Conservation (phyloP, 2,113 vertebrate species). For the Osmerus eperlanus region DNA sequence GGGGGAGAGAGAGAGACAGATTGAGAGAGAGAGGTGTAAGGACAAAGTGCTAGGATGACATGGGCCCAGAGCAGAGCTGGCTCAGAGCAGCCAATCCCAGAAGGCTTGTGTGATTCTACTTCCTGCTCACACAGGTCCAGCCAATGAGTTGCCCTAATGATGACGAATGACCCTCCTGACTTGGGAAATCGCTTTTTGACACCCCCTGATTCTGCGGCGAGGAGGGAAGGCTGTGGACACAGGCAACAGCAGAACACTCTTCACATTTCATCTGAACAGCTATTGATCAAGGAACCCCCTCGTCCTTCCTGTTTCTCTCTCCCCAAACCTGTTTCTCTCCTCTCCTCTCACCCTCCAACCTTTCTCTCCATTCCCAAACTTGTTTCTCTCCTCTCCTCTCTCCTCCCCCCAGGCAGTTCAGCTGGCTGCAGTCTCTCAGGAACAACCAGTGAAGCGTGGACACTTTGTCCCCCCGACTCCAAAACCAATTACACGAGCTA, state of each 20-base stretch:
- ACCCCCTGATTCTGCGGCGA: conserved; percentile 20
- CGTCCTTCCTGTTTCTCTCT: background rate
- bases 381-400: no score
- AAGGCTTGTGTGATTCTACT: conserved; percentile 25
- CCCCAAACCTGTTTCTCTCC: background rate
- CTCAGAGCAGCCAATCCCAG: conserved; percentile 33
- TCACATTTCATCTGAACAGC: conserved; percentile 39
- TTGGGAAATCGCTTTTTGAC: conserved; percentile 42
- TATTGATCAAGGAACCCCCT: conserved; percentile 24
- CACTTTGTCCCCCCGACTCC: conserved; percentile 59
- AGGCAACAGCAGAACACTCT: conserved; percentile 26
- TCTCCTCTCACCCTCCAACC: conserved; percentile 39
- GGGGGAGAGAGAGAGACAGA: no score
- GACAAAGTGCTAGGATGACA: conserved; percentile 36
- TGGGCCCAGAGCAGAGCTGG: conserved; percentile 29
- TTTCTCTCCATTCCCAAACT: background rate
- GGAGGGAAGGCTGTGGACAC: conserved; percentile 15
- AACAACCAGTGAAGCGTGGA: conserved; percentile 60
- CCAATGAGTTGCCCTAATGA: conserved; percentile 22
- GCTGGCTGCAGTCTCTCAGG: conserved; percentile 55
- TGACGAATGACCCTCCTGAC: conserved; percentile 42
- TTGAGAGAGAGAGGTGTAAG: conserved; percentile 1
- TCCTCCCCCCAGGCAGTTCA: conserved; percentile 45
- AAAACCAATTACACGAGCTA: conserved; percentile 68
- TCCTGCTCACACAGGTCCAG: background rate